phyloP scores from a whole-genome alignment of 2,113 vertebrate genomes.

The Manacus vitellinus region DNA sequence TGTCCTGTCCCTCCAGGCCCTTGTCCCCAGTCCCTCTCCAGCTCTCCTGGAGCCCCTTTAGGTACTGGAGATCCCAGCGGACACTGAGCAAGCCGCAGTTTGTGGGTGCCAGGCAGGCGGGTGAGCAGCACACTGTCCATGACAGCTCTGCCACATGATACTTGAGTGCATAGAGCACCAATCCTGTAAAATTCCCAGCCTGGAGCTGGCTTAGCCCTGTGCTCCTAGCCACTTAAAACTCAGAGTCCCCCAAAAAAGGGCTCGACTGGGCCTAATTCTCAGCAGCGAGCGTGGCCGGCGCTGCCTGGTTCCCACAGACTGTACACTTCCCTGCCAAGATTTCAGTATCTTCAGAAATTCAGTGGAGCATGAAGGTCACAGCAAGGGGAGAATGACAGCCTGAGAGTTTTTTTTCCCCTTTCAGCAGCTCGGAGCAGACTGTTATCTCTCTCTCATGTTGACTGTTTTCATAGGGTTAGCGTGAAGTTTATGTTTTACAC shows the following conservation, averaged over 20 bases:
- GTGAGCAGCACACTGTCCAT: accelerated
- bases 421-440: constrained; percentile 44
- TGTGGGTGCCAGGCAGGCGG: background rate
- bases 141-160: accelerated
- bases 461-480: constrained; percentile 65
- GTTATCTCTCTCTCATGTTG: constrained; percentile 48
- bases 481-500: constrained; percentile 62
- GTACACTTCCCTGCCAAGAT: constrained; percentile 75
- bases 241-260: background rate
- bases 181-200: background rate
- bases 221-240: background rate
- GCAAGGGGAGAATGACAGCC: constrained; percentile 70
- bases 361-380: constrained; percentile 74
- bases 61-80: background rate
- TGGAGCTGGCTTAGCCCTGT: background rate
- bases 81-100: accelerated
- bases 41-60: background rate
- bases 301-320: constrained; percentile 74
- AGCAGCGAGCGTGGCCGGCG: background rate
- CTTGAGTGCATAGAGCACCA: accelerated
- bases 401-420: constrained; percentile 39
- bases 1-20: background rate
- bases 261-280: constrained; percentile 29
- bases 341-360: constrained; percentile 74
- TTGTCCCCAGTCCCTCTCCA: background rate